Base-by-base conservation (phyloP, 2,797 vertebrate species). In the Tinamus major region DNA sequence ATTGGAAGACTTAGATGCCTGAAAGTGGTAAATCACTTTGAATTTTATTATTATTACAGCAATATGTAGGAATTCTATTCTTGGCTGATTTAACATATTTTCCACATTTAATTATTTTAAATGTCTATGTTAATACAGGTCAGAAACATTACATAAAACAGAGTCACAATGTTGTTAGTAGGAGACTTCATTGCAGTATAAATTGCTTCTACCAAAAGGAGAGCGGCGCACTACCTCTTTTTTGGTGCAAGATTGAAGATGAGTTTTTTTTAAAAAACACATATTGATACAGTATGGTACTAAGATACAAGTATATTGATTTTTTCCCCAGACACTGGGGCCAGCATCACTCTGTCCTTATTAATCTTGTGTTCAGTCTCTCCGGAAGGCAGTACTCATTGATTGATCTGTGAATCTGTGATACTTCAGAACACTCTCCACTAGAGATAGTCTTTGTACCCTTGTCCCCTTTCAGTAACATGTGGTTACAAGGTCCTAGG, bases 361-460 rank as follows among this genome's bases (percentile, higher is more conserved):
- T 20, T 62, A 69, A 13, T 90, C 35, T 53, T 82, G 41, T 17
- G 13, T 21, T 44, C 90, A 10, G 21, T 72, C 21, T 65, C 24
- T 91, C 55, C 53, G 44, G 78, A 33, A 62, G 27, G 76, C 35
- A 79, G 3, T 10, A 49, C 13, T n/a, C 76, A 19, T 12, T 58
- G 31, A 37, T 55, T 68, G 16, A 48, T 87, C 0, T 0, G 27
- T 5, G 13, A 33, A 27, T 79, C 49, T 70, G 8, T 72, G 59
- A 42, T 75, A 75, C 12, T 68, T 15, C 21, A 21, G 20, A 4
- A 76, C 44, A 9, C 6, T 74, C 20, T 79, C n/a, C 9, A 13
- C 0, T 1, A 0, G 24, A 48, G 70, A 71, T 21, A 37, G 0
- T 84, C 65, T 81, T 56, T 4, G 1, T 46, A n/a, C 6, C 2